Conservation (phyloP, 2,888 invertebrate species). For the Sipha maydis region DNA sequence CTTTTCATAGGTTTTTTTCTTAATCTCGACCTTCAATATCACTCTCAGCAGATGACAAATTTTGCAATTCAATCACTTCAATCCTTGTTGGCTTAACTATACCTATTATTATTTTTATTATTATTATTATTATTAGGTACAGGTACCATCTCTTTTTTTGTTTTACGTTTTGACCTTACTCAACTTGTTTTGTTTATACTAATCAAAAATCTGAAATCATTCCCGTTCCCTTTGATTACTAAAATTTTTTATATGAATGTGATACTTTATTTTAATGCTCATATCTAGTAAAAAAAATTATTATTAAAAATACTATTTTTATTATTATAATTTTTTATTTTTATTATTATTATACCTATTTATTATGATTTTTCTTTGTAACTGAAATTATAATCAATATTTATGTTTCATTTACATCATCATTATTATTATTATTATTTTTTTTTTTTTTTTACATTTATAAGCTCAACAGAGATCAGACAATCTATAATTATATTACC, state of each 20-base stretch:
- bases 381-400: constrained; percentile 14
- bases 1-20: not conserved
- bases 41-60: not conserved
- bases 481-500: constrained; percentile 53
- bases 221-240: constrained; percentile 2
- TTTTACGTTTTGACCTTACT: not conserved
- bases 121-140: not conserved
- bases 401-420: constrained; percentile 49
- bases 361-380: constrained; percentile 20
- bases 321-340: constrained; percentile 32
- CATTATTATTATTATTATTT: not conserved
- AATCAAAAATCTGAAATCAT: constrained; percentile 9
- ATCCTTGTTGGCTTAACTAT: constrained; percentile 2
- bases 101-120: too few species aligned
- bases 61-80: constrained; percentile 14
- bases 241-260: constrained; percentile 34
- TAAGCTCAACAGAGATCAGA: constrained; percentile 59
- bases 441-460: constrained; percentile 30
- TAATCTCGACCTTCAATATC: constrained; percentile 18
- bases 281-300: constrained; percentile 11
- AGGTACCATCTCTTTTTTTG: not conserved
- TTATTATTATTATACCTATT: not conserved
- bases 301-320: constrained; percentile 43
- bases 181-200: constrained; percentile 17
- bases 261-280: constrained; percentile 59